phyloP scores from a whole-genome alignment of 1,140 invertebrate genomes.

The Propsilocerus akamusi region DNA sequence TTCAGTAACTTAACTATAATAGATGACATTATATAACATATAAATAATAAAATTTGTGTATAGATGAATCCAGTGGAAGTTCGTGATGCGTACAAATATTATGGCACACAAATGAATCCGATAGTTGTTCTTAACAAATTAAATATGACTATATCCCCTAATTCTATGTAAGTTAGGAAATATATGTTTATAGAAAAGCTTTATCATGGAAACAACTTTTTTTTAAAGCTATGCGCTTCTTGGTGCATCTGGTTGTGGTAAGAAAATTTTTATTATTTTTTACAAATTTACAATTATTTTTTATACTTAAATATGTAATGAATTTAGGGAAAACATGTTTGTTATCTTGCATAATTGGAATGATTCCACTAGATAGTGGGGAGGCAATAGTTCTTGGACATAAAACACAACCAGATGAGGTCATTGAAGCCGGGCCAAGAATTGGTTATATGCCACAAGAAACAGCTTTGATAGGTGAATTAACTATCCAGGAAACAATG shows the following conservation, averaged over 20 bases:
- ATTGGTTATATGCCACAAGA: slow-evolving; percentile 78
- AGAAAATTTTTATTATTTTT: too few species aligned
- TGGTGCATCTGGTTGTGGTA: slow-evolving; percentile 66
- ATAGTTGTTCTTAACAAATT: slow-evolving; percentile 31
- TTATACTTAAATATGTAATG: too few species aligned
- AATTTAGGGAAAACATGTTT: slow-evolving; percentile 80
- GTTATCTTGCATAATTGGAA: slow-evolving; percentile 67
- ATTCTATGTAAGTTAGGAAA: slow-evolving; percentile 36
- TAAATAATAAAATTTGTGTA: too few species aligned
- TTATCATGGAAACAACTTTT: too few species aligned
- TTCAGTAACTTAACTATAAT: too few species aligned
- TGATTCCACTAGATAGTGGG: slow-evolving; percentile 50
- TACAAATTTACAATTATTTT: too few species aligned
- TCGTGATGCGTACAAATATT: slow-evolving; percentile 32
- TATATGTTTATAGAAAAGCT: too few species aligned
- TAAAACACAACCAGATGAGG: slow-evolving; percentile 38
- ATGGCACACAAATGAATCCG: slow-evolving; percentile 27
- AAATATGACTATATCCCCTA: slow-evolving; percentile 34
- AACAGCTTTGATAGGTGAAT: slow-evolving; percentile 62
- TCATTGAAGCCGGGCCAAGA: slow-evolving; percentile 57
- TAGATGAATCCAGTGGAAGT: slow-evolving; percentile 30
- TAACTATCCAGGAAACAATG: slow-evolving; percentile 64
- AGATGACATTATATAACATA: too few species aligned
- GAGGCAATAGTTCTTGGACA: slow-evolving; percentile 61
- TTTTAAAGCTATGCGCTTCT: slow-evolving; percentile 61